These are phyloP conservation scores for Sula dactylatra DNA, from an alignment of 2,113 vertebrate genomes.

Conservation along the genomic window DNA sequence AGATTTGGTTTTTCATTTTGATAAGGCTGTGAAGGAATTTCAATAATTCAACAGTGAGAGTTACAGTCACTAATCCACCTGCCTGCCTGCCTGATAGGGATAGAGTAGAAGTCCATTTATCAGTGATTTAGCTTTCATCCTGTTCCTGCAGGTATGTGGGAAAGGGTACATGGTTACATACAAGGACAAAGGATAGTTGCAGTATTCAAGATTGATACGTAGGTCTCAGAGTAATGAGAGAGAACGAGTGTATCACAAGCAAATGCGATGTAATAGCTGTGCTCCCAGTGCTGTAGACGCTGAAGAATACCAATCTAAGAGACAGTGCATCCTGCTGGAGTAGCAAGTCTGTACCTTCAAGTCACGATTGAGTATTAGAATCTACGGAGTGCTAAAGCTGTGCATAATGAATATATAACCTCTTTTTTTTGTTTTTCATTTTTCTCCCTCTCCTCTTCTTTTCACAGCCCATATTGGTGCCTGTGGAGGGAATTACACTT, in stretches of 20 bases:
- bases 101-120: not conserved
- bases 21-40: not conserved
- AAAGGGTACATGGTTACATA: not conserved
- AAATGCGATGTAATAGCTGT: not conserved
- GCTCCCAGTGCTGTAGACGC: not conserved
- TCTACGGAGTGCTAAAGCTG: not conserved
- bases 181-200: not conserved
- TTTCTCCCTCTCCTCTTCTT: not conserved
- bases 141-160: not conserved
- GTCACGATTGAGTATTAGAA: not conserved
- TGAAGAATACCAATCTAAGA: not conserved
- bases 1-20: not conserved
- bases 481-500: slow-evolving; percentile 92
- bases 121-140: not conserved
- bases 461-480: slow-evolving; percentile 86
- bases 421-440: not conserved
- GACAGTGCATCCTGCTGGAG: not conserved
- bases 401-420: not conserved
- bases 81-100: not conserved
- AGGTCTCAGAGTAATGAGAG: not conserved
- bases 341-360: not conserved
- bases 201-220: not conserved
- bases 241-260: not conserved
- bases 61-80: not conserved
- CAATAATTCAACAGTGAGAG: not conserved